phyloP scores from a whole-genome alignment of 2,113 vertebrate genomes.

The Hippocampus mohnikei region DNA sequence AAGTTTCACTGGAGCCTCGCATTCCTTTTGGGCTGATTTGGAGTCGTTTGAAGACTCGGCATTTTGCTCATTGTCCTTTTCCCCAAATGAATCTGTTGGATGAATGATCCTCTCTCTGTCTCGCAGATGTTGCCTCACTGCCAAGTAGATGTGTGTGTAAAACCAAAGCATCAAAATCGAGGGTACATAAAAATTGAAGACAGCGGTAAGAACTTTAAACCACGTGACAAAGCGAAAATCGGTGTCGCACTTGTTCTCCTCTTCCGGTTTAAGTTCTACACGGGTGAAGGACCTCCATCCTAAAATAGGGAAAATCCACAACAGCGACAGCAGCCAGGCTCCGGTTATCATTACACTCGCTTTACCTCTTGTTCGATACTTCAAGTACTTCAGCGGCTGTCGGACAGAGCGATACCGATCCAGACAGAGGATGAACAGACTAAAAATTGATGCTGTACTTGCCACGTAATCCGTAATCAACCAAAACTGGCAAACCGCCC shows the following conservation, averaged over 20 bases:
- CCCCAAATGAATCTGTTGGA: slow-evolving; percentile 61
- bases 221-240: slow-evolving; percentile 87
- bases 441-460: slow-evolving; percentile 94
- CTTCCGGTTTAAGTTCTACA: slow-evolving; percentile 51
- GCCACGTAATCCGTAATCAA: slow-evolving; percentile 97
- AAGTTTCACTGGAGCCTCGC: slow-evolving; percentile 38
- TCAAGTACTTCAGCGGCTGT: slow-evolving; percentile 84
- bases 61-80: slow-evolving; percentile 52
- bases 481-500: slow-evolving; percentile 87
- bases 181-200: slow-evolving; percentile 91
- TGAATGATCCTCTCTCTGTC: slow-evolving; percentile 77
- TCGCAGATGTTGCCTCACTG: slow-evolving; percentile 80
- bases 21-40: slow-evolving; percentile 36
- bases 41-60: slow-evolving; percentile 28
- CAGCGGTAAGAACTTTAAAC: slow-evolving; percentile 89
- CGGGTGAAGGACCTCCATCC: slow-evolving; percentile 80
- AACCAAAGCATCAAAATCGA: slow-evolving; percentile 90
- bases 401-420: slow-evolving; percentile 90
- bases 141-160: slow-evolving; percentile 84
- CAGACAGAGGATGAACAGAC: slow-evolving; percentile 86
- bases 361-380: slow-evolving; percentile 84
- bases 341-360: slow-evolving; percentile 80
- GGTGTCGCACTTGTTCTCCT: slow-evolving; percentile 79
- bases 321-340: slow-evolving; percentile 85
- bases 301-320: slow-evolving; percentile 89